These are phyloP conservation scores for Apodemus speciosus DNA, from an alignment of 2,113 vertebrate species.

Conservation along the genomic window DNA sequence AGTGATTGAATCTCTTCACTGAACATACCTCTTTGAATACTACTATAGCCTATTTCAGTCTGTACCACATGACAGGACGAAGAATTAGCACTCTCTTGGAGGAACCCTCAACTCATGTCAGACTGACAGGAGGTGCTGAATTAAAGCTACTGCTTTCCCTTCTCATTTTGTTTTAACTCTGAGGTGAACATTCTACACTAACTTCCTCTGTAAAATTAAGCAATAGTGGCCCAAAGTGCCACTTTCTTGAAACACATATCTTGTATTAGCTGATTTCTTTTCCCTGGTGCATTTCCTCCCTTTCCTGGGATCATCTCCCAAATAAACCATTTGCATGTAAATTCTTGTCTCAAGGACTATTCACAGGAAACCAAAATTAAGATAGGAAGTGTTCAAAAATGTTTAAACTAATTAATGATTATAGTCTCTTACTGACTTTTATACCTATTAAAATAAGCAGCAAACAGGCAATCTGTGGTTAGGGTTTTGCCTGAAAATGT, in stretches of 20 bases:
- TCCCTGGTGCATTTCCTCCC: conserved; percentile 12
- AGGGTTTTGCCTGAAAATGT: conserved; percentile 56
- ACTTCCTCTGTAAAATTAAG: background rate
- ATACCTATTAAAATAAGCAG: conserved; percentile 14
- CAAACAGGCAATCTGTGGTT: background rate
- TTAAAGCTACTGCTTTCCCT: background rate
- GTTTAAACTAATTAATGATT: conserved; percentile 58
- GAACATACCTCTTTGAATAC: background rate
- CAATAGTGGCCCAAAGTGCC: background rate
- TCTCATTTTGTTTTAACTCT: background rate
- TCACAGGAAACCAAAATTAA: conserved; percentile 35
- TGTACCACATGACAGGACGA: background rate
- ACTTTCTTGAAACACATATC: conserved; percentile 37
- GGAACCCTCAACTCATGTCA: background rate
- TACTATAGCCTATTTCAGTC: background rate
- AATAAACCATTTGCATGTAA: conserved; percentile 51
- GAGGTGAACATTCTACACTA: background rate
- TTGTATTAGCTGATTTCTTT: conserved; percentile 40
- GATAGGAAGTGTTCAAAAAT: conserved; percentile 26
- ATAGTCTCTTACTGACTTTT: conserved; percentile 50
- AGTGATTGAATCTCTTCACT: background rate
- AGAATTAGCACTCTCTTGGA: background rate
- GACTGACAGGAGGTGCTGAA: background rate
- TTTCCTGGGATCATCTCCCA: background rate
- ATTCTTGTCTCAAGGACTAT: conserved; percentile 44